phyloP scores from a whole-genome alignment of 2,797 vertebrate species.

The Falco novaeseelandiae region DNA sequence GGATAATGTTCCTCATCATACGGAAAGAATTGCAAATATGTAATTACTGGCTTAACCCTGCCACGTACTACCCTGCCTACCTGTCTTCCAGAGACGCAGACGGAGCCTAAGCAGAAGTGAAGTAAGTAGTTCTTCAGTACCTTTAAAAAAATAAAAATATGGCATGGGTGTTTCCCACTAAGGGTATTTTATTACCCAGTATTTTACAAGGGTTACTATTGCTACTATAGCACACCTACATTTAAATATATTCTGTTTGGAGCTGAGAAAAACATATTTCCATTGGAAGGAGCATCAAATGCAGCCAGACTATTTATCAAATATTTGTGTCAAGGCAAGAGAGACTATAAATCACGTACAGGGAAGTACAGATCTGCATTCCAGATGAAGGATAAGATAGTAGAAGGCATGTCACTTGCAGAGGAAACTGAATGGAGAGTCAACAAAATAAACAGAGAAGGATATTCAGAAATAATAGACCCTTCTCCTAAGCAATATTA shows the following conservation, averaged over 20 bases:
- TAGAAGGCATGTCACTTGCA: not conserved
- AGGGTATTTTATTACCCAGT: not conserved
- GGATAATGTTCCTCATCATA: constrained; percentile 5
- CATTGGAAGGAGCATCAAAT: constrained; percentile 15
- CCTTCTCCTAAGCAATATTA: not conserved
- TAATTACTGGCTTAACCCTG: constrained; percentile 40
- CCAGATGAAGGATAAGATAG: constrained; percentile 43
- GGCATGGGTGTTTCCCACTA: not conserved
- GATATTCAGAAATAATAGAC: not conserved
- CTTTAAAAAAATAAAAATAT: not conserved
- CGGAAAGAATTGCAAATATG: constrained; percentile 54
- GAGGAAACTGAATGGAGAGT: not conserved
- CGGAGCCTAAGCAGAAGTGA: not conserved
- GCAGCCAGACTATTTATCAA: constrained; percentile 23
- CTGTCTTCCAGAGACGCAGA: not conserved
- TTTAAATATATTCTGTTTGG: not conserved
- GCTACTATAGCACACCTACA: not conserved
- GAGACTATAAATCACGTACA: constrained; percentile 4
- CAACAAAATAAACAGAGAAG: not conserved
- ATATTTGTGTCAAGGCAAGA: constrained; percentile 34
- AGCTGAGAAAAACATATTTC: constrained; percentile 14
- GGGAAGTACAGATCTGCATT: constrained; percentile 40
- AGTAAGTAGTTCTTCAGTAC: not conserved
- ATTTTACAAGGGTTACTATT: not conserved
- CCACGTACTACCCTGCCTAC: constrained; percentile 28